These are phyloP conservation scores for Typhlomys cinereus DNA, from an alignment of 2,113 vertebrate species.

Conservation along the genomic window DNA sequence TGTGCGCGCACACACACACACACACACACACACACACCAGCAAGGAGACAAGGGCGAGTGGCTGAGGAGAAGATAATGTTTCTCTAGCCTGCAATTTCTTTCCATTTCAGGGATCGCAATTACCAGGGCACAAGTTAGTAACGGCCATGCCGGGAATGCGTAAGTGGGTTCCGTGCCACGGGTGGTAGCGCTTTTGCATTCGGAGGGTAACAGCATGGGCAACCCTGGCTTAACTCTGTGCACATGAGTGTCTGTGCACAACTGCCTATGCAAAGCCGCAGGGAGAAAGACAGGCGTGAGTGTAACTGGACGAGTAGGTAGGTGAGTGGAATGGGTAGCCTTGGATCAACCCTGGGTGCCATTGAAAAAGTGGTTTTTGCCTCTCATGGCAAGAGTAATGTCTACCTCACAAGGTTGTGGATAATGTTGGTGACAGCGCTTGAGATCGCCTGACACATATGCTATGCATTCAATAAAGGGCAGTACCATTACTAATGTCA, in stretches of 20 bases:
- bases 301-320: not conserved
- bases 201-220: not conserved
- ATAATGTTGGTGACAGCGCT: not conserved
- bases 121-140: constrained; percentile 66
- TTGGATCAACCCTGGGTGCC: not conserved
- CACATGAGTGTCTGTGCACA: accelerated
- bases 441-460: not conserved
- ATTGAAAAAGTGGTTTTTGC: not conserved
- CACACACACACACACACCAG: constrained; percentile 33
- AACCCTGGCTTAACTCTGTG: not conserved
- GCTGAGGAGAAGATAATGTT: constrained; percentile 68
- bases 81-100: constrained; percentile 74
- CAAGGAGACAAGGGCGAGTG: not conserved
- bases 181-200: constrained; percentile 34
- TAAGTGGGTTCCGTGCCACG: constrained; percentile 49
- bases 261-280: not conserved
- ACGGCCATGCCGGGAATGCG: constrained; percentile 63
- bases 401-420: not conserved
- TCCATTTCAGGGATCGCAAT: constrained; percentile 72
- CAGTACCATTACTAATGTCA: not conserved
- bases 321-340: not conserved
- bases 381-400: not conserved
- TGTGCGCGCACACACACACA: not conserved
- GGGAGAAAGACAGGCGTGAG: not conserved
- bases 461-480: not conserved